These are phyloP conservation scores for Vireo griseus DNA, from an alignment of 2,797 vertebrate genomes.

Conservation along the genomic window DNA sequence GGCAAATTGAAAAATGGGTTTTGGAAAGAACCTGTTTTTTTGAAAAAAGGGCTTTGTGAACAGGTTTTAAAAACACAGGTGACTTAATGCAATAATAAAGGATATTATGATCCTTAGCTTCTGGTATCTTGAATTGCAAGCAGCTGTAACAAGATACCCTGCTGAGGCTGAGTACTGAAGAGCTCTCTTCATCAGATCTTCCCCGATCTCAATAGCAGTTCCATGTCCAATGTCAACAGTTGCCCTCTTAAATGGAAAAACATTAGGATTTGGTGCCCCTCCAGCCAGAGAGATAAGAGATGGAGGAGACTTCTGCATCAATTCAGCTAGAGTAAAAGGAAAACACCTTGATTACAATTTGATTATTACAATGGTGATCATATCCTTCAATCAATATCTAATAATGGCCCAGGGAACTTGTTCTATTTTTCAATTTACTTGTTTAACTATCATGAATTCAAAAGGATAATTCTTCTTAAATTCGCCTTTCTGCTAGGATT, in stretches of 20 bases:
- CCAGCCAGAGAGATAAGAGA: conserved; percentile 89
- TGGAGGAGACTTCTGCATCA: conserved; percentile 80
- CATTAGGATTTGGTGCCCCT: conserved; percentile 86
- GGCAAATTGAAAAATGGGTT: not conserved
- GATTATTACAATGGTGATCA: not conserved
- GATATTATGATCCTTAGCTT: not conserved
- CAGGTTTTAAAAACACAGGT: not conserved
- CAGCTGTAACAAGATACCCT: conserved; percentile 75
- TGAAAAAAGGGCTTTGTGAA: not conserved
- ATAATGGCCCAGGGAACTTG: not conserved
- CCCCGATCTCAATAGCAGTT: conserved; percentile 75
- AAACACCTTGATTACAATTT: not conserved
- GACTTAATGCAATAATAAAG: not conserved
- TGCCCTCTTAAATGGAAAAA: conserved; percentile 88
- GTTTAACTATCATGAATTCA: not conserved
- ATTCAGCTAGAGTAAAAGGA: conserved; percentile 77
- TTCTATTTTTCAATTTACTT: not conserved
- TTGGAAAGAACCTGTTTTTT: not conserved
- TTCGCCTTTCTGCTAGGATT: not conserved
- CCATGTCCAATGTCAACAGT: conserved; percentile 77
- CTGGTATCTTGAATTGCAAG: not conserved
- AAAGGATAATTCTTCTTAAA: not conserved
- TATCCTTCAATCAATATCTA: not conserved
- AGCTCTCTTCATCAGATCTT: conserved; percentile 84
- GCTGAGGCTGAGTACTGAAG: conserved; percentile 88